Conservation (phyloP, 1,140 invertebrate genomes). For the Drosophila eugracilis region DNA sequence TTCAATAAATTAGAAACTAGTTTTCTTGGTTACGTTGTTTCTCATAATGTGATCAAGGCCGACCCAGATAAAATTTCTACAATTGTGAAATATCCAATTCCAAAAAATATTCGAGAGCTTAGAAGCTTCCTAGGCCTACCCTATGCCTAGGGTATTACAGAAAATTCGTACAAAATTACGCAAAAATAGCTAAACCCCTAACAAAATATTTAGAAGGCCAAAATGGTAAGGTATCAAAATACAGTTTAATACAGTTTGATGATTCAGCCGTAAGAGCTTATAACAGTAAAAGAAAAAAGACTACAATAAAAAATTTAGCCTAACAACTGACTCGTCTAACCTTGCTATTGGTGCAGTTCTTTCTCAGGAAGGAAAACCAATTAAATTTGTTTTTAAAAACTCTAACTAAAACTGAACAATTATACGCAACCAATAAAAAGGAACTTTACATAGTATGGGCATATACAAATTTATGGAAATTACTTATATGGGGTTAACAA, state of each 20-base stretch:
- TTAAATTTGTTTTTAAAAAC: background rate
- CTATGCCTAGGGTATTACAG: background rate
- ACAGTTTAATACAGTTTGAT: too few relatives aligned
- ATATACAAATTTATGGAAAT: background rate
- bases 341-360: background rate
- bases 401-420: background rate
- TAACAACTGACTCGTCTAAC: background rate
- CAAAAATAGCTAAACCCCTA: background rate
- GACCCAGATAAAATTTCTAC: background rate
- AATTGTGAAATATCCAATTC: background rate
- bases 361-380: too few relatives aligned
- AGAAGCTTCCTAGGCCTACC: background rate
- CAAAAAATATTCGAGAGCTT: background rate
- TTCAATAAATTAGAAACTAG: background rate
- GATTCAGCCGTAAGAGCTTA: too few relatives aligned
- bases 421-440: too few relatives aligned
- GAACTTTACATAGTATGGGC: too few relatives aligned
- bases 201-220: background rate
- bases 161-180: background rate
- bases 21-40: background rate
- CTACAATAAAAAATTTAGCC: background rate
- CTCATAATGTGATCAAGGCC: background rate
- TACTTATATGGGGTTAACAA: background rate
- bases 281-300: background rate
- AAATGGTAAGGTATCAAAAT: too few relatives aligned